Evolutionary conservation across 2,113 vertebrate species (phyloP).

Genomic region (Tyto alba): DNA sequence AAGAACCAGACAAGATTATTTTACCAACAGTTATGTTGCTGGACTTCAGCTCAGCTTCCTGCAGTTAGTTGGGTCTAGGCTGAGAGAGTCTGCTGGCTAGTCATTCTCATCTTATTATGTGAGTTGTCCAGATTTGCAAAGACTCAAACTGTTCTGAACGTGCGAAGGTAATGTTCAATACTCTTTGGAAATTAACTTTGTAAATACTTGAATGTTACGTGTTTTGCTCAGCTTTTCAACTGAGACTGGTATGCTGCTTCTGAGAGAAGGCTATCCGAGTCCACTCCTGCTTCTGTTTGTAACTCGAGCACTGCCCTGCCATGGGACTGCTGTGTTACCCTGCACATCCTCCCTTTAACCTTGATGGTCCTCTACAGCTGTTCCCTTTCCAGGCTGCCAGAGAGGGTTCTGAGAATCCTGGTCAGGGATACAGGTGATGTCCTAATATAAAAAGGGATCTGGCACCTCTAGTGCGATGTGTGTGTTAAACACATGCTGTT

Average conservation of each 20-base stretch:
- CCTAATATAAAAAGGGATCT: neutral
- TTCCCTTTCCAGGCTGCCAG: neutral
- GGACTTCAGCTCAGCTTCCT: neutral
- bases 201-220: fast-evolving
- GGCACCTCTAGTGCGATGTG: neutral
- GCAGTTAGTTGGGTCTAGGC: neutral
- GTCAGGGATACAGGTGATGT: neutral
- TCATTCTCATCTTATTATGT: neutral
- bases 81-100: neutral
- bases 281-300: neutral
- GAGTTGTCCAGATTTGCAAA: neutral
- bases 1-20: neutral
- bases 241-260: neutral
- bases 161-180: fast-evolving
- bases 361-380: neutral
- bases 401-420: neutral
- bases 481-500: neutral
- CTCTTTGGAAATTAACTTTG: neutral
- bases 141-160: neutral
- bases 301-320: fast-evolving
- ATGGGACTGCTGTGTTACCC: neutral
- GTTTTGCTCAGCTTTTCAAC: neutral
- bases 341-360: neutral
- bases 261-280: neutral
- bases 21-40: neutral